Base-by-base conservation (phyloP, 2,797 vertebrate species). In the Poeciliopsis infans region DNA sequence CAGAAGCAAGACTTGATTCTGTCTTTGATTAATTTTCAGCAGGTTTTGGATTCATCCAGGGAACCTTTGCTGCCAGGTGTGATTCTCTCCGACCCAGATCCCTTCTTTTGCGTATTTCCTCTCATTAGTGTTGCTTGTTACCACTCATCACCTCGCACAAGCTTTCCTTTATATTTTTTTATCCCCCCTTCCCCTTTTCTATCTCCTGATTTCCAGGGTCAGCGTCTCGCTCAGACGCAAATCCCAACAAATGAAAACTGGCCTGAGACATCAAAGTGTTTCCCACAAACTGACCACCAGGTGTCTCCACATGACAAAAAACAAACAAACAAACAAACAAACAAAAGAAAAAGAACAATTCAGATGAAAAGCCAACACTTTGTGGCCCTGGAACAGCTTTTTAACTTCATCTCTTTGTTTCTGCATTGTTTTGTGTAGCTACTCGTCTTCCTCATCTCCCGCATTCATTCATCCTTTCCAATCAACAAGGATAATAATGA, bases 1-100 rank as follows among this genome's bases (percentile, higher is more conserved):
- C 20, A 78, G 45, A 2, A 36, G 43, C 3, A 53, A 39, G 23
- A 55, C 74, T 59, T 25, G 51, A 80, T 89, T 90, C 84, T 94
- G 79, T 94, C 87, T 84, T 90, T 79, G 91, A 91, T 95, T 92
- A 92, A 90, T 96, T 93, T 95, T 94, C 89, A 94, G 92, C 95
- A 97, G 96, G 96, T 97, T 46, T 96, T 92, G 96, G 96, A 97
- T 88, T 95, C 94, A 74, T 92, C 95, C 93, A 96, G 94, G 95
- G 95, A 96, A 91, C 96, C 96, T 93, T 96, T 97, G 91, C 92
- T 97, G 82, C 88, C 95, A 97, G 96, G 97, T 97, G 94, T 96
- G 96, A 91, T 91, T 85, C 83, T 74, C 90, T 91, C 86, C 83
- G 53, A 76, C 47, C 76, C 66, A 86, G 76, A 85, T 68, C 76